Percentiles rank a stretch among this genome's conserved stretches.
Conservation (phyloP, 2,888 invertebrate genomes). For the Pantelozetes paolii region DNA sequence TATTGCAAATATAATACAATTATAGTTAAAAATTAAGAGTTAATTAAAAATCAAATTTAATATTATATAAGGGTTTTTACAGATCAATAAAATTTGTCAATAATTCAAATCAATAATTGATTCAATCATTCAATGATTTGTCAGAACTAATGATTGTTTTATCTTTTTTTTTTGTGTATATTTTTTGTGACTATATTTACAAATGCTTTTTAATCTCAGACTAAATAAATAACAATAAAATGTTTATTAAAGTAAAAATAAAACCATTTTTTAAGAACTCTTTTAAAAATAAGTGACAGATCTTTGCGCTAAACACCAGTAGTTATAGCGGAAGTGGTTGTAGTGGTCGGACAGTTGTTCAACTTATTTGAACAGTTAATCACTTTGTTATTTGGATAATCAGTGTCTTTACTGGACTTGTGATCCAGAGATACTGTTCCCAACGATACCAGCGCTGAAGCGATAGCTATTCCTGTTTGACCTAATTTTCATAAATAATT, state of each 20-base stretch:
- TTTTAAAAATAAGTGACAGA: background rate
- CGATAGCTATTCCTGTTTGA: slow-evolving; percentile 72
- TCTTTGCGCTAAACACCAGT: slow-evolving; percentile 4
- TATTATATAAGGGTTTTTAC: background rate
- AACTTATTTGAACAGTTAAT: slow-evolving; percentile 30
- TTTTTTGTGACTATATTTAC: too few species aligned
- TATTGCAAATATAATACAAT: background rate
- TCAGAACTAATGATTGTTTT: too few species aligned
- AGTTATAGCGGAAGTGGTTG: background rate
- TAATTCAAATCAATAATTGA: too few species aligned
- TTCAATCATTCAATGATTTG: too few species aligned
- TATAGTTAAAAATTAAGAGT: background rate
- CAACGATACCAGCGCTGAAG: slow-evolving; percentile 76
- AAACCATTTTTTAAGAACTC: background rate
- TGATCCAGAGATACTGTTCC: slow-evolving; percentile 44
- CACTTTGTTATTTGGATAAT: slow-evolving; percentile 17
- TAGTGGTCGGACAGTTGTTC: background rate
- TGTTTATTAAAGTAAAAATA: background rate
- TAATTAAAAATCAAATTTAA: background rate
- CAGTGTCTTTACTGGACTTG: slow-evolving; percentile 21
- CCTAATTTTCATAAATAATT: slow-evolving; percentile 40
- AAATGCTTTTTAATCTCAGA: too few species aligned
- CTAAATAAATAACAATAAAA: background rate
- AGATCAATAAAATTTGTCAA: too few species aligned
- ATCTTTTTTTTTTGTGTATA: too few species aligned